These are phyloP conservation scores for Aphidius gifuensis DNA, from an alignment of 1,140 invertebrate species.

Conservation along the genomic window DNA sequence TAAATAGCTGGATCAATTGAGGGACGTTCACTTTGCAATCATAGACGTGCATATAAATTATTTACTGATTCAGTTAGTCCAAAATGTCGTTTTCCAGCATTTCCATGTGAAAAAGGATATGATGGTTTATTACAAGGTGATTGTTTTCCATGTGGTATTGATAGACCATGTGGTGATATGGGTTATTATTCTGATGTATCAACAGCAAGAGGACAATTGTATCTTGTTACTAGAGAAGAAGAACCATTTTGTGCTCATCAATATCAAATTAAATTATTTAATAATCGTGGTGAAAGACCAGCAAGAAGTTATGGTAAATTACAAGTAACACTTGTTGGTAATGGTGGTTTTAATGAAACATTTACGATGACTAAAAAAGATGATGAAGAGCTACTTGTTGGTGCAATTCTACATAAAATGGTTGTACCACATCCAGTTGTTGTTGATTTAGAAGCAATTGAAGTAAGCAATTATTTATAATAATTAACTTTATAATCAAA, in stretches of 20 bases:
- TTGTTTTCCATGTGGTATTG: slow-evolving; percentile 66
- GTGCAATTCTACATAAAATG: slow-evolving; percentile 71
- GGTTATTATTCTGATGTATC: slow-evolving; percentile 87
- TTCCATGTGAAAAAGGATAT: slow-evolving; percentile 76
- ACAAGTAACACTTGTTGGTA: slow-evolving; percentile 78
- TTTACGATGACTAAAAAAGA: slow-evolving; percentile 83
- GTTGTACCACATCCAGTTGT: slow-evolving; percentile 85
- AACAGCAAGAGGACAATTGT: slow-evolving; percentile 76
- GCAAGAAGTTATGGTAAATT: slow-evolving; percentile 77
- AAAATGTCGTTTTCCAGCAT: slow-evolving; percentile 83
- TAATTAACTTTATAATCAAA: background rate
- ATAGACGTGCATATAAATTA: slow-evolving; percentile 87
- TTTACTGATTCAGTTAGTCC: slow-evolving; percentile 91
- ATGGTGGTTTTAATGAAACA: slow-evolving; percentile 79
- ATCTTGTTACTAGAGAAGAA: slow-evolving; percentile 82
- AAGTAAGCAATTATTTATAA: slow-evolving; percentile 34
- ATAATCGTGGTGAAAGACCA: slow-evolving; percentile 63
- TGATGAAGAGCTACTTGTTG: slow-evolving; percentile 72
- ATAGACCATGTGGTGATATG: slow-evolving; percentile 78
- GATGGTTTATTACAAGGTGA: slow-evolving; percentile 77
- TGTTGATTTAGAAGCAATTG: slow-evolving; percentile 57
- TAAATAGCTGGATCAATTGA: slow-evolving; percentile 73
- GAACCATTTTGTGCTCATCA: slow-evolving; percentile 92
- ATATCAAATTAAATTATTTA: slow-evolving; percentile 78
- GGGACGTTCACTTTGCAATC: slow-evolving; percentile 86